phyloP scores from a whole-genome alignment of 2,797 vertebrate species.

The Bradypodion ventrale region DNA sequence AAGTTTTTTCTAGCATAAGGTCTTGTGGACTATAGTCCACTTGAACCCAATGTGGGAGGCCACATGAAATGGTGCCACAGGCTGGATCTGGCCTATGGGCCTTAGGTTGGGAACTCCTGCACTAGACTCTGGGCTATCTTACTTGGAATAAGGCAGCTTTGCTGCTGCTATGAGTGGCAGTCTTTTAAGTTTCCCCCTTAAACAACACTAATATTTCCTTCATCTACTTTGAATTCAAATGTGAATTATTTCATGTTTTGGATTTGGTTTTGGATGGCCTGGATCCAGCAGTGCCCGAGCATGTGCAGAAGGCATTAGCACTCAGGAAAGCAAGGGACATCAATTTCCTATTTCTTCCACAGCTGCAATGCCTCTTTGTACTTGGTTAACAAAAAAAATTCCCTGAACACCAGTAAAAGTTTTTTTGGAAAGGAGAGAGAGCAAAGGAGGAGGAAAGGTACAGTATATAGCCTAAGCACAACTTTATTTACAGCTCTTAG shows the following conservation, averaged over 20 bases:
- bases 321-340: not conserved
- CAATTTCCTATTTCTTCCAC: not conserved
- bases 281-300: not conserved
- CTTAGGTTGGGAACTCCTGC: too few relatives aligned
- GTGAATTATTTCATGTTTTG: not conserved
- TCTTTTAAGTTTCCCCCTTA: not conserved
- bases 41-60: too few relatives aligned
- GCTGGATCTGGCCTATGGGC: too few relatives aligned
- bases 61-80: too few relatives aligned
- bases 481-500: not conserved
- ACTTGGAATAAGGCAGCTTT: too few relatives aligned
- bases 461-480: too few relatives aligned
- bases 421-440: not conserved
- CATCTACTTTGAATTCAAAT: not conserved
- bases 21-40: too few relatives aligned
- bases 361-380: not conserved
- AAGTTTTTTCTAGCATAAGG: too few relatives aligned
- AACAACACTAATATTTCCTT: not conserved
- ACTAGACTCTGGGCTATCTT: too few relatives aligned
- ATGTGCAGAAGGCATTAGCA: not conserved
- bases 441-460: not conserved
- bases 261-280: not conserved
- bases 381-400: not conserved
- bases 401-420: not conserved
- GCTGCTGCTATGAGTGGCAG: not conserved